Base-by-base conservation (phyloP, 2,113 vertebrate genomes). In the Gopherus flavomarginatus region DNA sequence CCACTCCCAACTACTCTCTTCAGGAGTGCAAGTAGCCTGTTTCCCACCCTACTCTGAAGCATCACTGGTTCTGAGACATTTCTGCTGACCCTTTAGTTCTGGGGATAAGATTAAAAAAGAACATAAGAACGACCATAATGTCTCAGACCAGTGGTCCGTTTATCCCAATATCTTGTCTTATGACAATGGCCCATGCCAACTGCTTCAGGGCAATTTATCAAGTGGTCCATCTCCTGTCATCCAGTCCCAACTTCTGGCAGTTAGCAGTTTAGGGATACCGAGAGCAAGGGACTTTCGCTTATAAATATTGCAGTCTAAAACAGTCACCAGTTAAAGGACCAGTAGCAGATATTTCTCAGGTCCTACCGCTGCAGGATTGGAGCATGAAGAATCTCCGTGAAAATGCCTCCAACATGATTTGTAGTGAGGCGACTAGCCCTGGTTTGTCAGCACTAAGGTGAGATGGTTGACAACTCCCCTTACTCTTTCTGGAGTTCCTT, bases 301-400 rank as follows among this genome's bases (percentile, higher is more conserved):
- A 49, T 49, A 13, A 2, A 11, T 0, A 8, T 85, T 94, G 86
- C 93, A 85, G 10, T 78, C 6, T 65, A 83, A 78, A 8, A 42
- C 19, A 83, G 7, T 8, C 8, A 72, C 11, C 7, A 72, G 81
- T 4, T 50, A 87, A 12, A 8, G 0, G 0, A 24, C 44, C 49
- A 49, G 11, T 7, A 62, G 12, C 0, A 0, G 11, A 1, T 79
- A 65, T 65, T 86, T 90, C 0, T 38, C 57, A 82, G 42, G 26
- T 6, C 4, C 2, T 24, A 11, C 27, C 84, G 24, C 31, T 90
- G 27, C 19, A 80, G 54, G 27, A 72, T 50, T 59, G 8, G 31
- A 4, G 1, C 16, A 65, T 50, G 52, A 2, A 49, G 53, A 82
- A 6, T 3, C 1, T 6, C 10, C 16, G n/a, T 26, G 8, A 11